Evolutionary conservation across 2,888 invertebrate genomes (phyloP).

Genomic region (Aleiodes testaceus): DNA sequence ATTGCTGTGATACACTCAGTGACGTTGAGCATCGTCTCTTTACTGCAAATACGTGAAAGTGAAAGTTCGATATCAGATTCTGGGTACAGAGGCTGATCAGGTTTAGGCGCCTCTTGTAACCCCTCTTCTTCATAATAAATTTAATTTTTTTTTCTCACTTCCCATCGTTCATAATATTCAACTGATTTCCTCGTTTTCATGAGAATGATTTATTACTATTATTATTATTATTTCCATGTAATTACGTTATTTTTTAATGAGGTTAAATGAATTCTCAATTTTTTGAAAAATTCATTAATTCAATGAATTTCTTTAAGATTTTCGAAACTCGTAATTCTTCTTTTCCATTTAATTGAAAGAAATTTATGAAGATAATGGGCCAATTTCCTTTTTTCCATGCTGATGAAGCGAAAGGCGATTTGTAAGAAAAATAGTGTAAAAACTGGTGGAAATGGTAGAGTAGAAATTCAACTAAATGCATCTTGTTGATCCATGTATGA

Average conservation of each 20-base stretch:
- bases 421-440: slow-evolving; percentile 1
- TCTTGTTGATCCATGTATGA: no score
- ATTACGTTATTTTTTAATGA: slow-evolving; percentile 2
- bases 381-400: slow-evolving; percentile 20
- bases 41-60: slow-evolving; percentile 55
- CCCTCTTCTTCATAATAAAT: background rate
- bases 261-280: background rate
- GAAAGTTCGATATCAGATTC: slow-evolving; percentile 62
- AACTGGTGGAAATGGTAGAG: background rate
- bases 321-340: no score
- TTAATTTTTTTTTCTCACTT: slow-evolving; percentile 3
- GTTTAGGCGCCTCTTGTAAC: background rate
- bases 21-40: slow-evolving; percentile 18
- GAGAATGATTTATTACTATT: no score
- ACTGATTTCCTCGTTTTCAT: no score
- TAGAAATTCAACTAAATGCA: no score
- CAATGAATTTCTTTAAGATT: no score
- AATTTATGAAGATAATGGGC: no score
- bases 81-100: slow-evolving; percentile 21
- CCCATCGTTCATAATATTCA: no score
- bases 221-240: slow-evolving; percentile 12
- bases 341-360: no score
- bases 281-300: no score
- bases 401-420: slow-evolving; percentile 25
- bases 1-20: slow-evolving; percentile 36